Evolutionary conservation across 2,888 invertebrate genomes (phyloP), one percentile per base, ranked within the genome.

Genomic region (Polymixis flavicincta): DNA sequence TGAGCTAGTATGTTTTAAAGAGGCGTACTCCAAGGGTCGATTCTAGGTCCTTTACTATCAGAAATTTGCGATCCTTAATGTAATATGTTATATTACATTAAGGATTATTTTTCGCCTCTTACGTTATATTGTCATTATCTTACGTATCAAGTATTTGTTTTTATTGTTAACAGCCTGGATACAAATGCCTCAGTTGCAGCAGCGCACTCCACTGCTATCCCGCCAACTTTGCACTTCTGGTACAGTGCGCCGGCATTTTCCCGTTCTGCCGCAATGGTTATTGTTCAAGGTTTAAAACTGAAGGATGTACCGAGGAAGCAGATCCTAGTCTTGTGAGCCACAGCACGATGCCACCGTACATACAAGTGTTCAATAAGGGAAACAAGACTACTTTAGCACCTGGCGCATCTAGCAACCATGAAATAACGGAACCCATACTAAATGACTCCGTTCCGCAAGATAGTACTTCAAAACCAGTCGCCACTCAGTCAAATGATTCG

Each of bases 141-240:
- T 5, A 14, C 3, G 4, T 55, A 13, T 37, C 45, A 19, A 45
- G 11, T 48, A 37, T 32, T 57, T 28, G 0, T 67, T 63, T 67
- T 48, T 32, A 22, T 67, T 75, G 4, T 80, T 88, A 85, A 25
- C 87, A 92, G 92, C 86, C 90, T 14, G 92, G 92, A 6, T 92
- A 91, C 75, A 89, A 89, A 42, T 92, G 92, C 70, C 57, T 90
- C 17, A 84, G 88, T 52, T 92, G 92, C 68, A 86, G 82, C 13
- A 85, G 87, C 67, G 90, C 92, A 0, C 85, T 92, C 1, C 92
- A 91, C 76, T 92, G 92, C 80, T 92, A 89, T 77, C 83, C 87
- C 2, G 89, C 82, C 13, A 91, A 90, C 68, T 88, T 89, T 32
- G 92, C 90, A 17, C 86, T 92, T 9, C 68, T 90, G 32, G 91